A percentile compares a stretch with the other conserved stretches of the same genome.
Evolutionary conservation across 2,113 vertebrate species (phyloP).

Genomic region (Gallinago undulata): DNA sequence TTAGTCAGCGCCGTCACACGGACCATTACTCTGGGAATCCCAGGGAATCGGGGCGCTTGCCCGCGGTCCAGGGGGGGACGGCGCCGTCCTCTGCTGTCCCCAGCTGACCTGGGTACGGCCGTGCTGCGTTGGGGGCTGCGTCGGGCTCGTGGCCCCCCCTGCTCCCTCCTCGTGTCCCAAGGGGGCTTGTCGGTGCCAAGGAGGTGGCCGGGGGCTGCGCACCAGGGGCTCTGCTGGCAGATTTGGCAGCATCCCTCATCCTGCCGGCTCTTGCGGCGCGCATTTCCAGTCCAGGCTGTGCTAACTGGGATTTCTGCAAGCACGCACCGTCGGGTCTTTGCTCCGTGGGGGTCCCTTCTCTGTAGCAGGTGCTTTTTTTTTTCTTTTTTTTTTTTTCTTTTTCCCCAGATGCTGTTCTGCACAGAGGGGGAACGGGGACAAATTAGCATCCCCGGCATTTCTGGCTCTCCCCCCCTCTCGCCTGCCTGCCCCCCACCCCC

Average conservation of each 20-base stretch:
- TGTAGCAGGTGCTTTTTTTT: not conserved
- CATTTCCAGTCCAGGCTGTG: not conserved
- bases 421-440: not conserved
- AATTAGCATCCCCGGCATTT: not conserved
- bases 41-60: not conserved
- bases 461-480: not conserved
- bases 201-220: not conserved
- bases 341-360: not conserved
- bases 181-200: not conserved
- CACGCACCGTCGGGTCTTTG: not conserved
- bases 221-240: not conserved
- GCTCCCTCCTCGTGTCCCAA: accelerated
- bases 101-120: not conserved
- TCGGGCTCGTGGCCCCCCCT: accelerated
- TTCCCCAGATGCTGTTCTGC: not conserved
- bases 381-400: not conserved
- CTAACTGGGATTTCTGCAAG: not conserved
- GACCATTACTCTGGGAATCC: not conserved
- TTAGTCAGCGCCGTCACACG: not conserved
- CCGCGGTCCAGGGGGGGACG: accelerated
- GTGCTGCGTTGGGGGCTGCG: accelerated
- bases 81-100: not conserved
- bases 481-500: not conserved
- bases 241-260: not conserved
- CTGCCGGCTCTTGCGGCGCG: not conserved